Evolutionary conservation across 2,797 vertebrate genomes (phyloP).

Genomic region (Merluccius polli): DNA sequence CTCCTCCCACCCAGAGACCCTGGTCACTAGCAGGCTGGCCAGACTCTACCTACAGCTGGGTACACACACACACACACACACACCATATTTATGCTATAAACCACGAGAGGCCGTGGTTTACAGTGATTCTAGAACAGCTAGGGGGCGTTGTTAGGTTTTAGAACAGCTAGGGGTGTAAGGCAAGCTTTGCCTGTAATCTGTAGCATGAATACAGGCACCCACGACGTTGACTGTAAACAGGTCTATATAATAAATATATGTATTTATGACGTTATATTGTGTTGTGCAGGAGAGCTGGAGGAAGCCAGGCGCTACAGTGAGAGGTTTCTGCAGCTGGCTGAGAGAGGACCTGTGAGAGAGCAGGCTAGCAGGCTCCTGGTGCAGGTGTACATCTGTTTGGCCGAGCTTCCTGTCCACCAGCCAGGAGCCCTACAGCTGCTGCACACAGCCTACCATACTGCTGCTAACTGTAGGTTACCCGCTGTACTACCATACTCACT

Average conservation of each 20-base stretch:
- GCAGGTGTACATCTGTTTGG: constrained; percentile 16
- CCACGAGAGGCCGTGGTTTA: too few species aligned
- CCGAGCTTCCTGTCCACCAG: not conserved
- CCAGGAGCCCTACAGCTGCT: constrained; percentile 30
- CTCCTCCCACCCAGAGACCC: constrained; percentile 23
- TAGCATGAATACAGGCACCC: too few species aligned
- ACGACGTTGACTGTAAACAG: not conserved
- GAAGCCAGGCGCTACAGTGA: constrained; percentile 39
- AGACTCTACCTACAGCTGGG: constrained; percentile 59
- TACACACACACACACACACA: constrained; percentile 20
- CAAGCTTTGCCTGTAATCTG: too few species aligned
- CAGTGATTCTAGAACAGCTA: too few species aligned
- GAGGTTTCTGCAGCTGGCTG: constrained; percentile 10
- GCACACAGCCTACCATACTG: constrained; percentile 13
- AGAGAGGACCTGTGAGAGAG: constrained; percentile 24
- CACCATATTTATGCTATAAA: too few species aligned
- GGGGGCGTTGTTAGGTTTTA: too few species aligned
- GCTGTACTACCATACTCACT: too few species aligned
- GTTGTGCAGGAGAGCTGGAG: constrained; percentile 42
- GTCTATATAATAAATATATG: not conserved
- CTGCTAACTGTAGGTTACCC: constrained; percentile 29
- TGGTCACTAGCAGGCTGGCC: constrained; percentile 51
- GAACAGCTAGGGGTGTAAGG: too few species aligned
- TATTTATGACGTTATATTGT: not conserved
- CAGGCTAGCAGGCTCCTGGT: not conserved